Conservation (phyloP, 2,888 invertebrate genomes). For the Amorpha juglandis region DNA sequence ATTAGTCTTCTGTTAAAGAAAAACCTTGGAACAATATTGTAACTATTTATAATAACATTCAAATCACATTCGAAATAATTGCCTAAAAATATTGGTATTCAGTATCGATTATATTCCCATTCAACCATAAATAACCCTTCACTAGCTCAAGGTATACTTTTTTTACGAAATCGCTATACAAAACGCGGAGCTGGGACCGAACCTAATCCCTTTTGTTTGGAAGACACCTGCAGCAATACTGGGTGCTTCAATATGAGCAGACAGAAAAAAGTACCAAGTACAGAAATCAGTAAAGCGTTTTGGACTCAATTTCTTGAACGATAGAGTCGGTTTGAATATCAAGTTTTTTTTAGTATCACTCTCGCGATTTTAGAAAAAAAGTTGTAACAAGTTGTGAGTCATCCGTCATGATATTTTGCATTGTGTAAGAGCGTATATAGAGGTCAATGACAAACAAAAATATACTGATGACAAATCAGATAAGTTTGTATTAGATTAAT, state of each 20-base stretch:
- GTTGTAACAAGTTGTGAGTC: conserved; percentile 35
- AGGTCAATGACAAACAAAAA: conserved; percentile 17
- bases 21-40: no score
- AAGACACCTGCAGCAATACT: conserved; percentile 78
- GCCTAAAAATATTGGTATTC: neutral
- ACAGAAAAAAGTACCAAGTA: conserved; percentile 52
- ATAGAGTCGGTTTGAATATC: conserved; percentile 27
- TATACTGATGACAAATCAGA: conserved; percentile 2
- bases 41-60: no score
- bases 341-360: conserved; percentile 6
- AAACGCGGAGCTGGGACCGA: conserved; percentile 60
- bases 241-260: conserved; percentile 71
- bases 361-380: conserved; percentile 7
- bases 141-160: conserved; percentile 32
- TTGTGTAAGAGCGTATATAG: conserved; percentile 1
- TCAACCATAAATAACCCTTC: conserved; percentile 30
- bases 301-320: fast-evolving
- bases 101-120: conserved; percentile 3
- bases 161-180: conserved; percentile 65
- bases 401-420: conserved; percentile 36
- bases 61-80: neutral
- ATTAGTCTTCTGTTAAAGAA: no score
- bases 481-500: neutral
- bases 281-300: conserved; percentile 17
- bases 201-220: conserved; percentile 74